These are phyloP conservation scores for Sinhomidia bicolor DNA, from an alignment of 2,888 invertebrate species.

Conservation along the genomic window DNA sequence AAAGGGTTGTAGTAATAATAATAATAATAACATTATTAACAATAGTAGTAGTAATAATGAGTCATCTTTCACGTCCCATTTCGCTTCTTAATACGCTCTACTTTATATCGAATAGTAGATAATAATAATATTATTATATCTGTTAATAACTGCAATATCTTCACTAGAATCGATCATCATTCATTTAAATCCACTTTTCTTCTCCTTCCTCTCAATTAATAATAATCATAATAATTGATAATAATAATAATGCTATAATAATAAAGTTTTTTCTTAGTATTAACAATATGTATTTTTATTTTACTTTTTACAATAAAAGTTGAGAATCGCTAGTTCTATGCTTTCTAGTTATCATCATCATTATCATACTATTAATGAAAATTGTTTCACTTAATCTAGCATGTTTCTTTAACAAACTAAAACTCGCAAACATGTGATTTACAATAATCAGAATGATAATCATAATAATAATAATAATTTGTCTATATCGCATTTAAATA, in stretches of 20 bases:
- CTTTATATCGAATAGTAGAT: neutral
- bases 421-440: conserved; percentile 11
- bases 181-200: conserved; percentile 33
- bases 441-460: conserved; percentile 8
- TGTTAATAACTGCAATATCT: conserved; percentile 58
- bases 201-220: conserved; percentile 20
- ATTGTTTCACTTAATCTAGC: conserved; percentile 4
- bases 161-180: conserved; percentile 65
- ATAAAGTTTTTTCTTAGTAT: conserved; percentile 3
- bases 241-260: conserved; percentile 10
- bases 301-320: conserved; percentile 20
- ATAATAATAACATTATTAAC: neutral
- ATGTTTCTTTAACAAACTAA: neutral
- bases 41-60: conserved; percentile 24
- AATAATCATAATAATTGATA: neutral
- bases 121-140: conserved; percentile 23
- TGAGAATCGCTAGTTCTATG: conserved; percentile 2
- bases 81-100: conserved; percentile 40
- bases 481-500: conserved; percentile 60
- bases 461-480: conserved; percentile 29
- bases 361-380: neutral
- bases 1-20: neutral
- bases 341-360: neutral
- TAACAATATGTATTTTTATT: conserved; percentile 39
- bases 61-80: conserved; percentile 12